A percentile compares a stretch with the other conserved stretches of the same genome.
These are phyloP conservation scores for Caerostris extrusa DNA, from an alignment of 1,140 invertebrate genomes.

Conservation along the genomic window DNA sequence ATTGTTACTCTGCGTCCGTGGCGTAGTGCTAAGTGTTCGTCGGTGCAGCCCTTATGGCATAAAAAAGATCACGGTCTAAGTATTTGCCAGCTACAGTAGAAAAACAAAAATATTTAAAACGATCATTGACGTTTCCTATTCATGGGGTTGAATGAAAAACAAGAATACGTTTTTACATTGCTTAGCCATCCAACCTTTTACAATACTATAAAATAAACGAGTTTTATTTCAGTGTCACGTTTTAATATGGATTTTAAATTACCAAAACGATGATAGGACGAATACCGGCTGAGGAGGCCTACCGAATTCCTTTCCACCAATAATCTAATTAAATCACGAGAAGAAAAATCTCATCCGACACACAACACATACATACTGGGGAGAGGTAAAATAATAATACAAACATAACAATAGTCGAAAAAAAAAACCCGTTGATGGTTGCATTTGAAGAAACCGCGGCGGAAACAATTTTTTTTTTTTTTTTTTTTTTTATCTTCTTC, in stretches of 20 bases:
- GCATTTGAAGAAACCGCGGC: slow-evolving; percentile 22
- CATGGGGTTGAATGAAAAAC: too few species aligned
- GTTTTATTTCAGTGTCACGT: background rate
- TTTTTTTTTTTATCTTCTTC: background rate
- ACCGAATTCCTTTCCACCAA: background rate
- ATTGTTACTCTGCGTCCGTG: too few species aligned
- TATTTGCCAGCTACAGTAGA: too few species aligned
- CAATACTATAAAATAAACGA: background rate
- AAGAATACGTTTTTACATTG: too few species aligned
- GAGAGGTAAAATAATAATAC: background rate
- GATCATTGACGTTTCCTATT: too few species aligned
- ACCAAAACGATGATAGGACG: too few species aligned
- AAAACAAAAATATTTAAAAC: too few species aligned
- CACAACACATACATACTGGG: background rate
- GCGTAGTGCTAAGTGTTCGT: too few species aligned
- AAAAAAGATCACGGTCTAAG: too few species aligned
- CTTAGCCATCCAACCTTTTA: too few species aligned
- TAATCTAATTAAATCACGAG: background rate
- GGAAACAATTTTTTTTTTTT: background rate
- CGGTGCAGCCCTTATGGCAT: too few species aligned
- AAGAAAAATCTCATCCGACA: background rate
- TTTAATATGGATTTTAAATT: background rate
- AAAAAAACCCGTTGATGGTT: background rate
- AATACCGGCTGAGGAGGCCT: too few species aligned
- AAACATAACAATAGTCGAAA: background rate